Percentiles rank a stretch among this genome's conserved stretches.
Conservation (phyloP, 2,113 vertebrate genomes). For the Podilymbus podiceps region DNA sequence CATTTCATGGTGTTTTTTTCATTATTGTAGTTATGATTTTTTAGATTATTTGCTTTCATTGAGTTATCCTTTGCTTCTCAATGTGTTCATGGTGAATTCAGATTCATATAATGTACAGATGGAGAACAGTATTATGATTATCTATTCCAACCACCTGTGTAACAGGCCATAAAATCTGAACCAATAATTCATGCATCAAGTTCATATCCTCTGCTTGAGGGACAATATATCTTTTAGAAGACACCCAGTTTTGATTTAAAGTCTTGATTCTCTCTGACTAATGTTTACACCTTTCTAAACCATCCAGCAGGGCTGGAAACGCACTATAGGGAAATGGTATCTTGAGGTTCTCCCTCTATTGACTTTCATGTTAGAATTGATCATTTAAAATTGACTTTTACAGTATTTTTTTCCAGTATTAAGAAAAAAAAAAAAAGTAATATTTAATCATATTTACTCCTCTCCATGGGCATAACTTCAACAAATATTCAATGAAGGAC, state of each 20-base stretch:
- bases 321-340: background rate
- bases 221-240: background rate
- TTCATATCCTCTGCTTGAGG: background rate
- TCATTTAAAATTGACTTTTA: background rate
- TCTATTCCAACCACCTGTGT: background rate
- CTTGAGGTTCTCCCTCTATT: background rate
- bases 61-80: background rate
- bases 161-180: background rate
- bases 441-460: background rate
- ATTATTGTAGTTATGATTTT: background rate
- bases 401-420: background rate
- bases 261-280: background rate
- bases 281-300: background rate
- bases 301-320: background rate
- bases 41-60: background rate
- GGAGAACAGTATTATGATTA: background rate
- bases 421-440: background rate
- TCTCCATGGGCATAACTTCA: background rate
- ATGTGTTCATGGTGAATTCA: background rate
- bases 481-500: background rate
- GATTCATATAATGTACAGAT: background rate
- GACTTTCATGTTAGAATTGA: background rate
- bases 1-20: background rate
- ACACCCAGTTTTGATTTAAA: background rate
- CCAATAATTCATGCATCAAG: background rate